These are phyloP conservation scores for Burhinus bistriatus DNA, from an alignment of 2,113 vertebrate species.

Conservation along the genomic window DNA sequence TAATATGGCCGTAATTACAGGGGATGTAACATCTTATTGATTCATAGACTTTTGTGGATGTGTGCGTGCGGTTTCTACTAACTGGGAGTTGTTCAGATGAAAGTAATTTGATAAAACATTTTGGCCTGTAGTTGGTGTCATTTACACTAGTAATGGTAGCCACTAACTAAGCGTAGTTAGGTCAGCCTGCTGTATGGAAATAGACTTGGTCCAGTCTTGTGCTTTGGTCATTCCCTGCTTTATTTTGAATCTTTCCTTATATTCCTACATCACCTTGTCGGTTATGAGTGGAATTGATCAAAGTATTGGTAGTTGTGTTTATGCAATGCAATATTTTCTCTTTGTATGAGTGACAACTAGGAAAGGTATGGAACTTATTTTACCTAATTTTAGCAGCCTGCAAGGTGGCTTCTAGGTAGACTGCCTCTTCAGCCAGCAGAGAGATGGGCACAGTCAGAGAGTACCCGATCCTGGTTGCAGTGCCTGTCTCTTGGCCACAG, in stretches of 20 bases:
- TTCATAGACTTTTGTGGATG: not conserved
- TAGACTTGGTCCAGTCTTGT: not conserved
- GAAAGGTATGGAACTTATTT: not conserved
- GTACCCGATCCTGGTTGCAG: rapidly evolving
- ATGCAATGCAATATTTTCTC: not conserved
- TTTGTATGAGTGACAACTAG: not conserved
- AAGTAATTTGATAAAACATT: constrained; percentile 43
- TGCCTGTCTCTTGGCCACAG: not conserved
- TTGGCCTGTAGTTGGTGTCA: not conserved
- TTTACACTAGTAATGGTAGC: not conserved
- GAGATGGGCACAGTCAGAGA: rapidly evolving
- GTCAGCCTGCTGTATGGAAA: not conserved
- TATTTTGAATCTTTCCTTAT: not conserved
- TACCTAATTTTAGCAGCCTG: not conserved
- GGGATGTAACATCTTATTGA: not conserved
- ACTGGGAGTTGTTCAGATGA: constrained; percentile 25
- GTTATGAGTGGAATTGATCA: not conserved
- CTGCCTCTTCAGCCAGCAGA: not conserved
- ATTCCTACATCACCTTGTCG: not conserved
- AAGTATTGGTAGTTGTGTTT: not conserved
- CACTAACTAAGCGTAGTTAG: not conserved
- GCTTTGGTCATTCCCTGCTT: not conserved
- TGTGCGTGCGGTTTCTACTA: not conserved
- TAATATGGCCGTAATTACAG: not conserved
- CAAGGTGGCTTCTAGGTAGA: not conserved